Conservation (phyloP, 2,888 invertebrate genomes). For the Nemapogon koenigi region DNA sequence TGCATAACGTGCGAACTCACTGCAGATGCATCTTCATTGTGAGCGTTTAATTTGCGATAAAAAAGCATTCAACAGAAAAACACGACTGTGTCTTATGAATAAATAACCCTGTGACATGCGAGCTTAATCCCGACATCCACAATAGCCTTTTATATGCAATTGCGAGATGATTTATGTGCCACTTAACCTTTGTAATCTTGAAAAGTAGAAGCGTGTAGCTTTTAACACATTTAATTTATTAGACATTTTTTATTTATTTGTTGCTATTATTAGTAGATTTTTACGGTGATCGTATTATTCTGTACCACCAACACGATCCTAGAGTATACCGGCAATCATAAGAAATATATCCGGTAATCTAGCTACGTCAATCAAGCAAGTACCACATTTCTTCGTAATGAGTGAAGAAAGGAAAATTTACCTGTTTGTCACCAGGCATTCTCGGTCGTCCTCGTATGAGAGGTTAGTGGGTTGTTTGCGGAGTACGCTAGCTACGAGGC, state of each 20-base stretch:
- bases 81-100: conserved; percentile 9
- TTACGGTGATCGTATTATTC: no score
- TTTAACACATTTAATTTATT: conserved; percentile 5
- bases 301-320: no score
- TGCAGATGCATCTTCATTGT: conserved; percentile 7
- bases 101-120: conserved; percentile 9
- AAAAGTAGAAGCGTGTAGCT: conserved; percentile 2
- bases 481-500: conserved; percentile 24
- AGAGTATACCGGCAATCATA: no score
- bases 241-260: no score
- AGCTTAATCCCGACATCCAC: conserved; percentile 1
- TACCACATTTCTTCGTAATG: no score
- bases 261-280: no score
- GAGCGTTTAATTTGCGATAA: conserved; percentile 7
- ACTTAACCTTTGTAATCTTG: conserved; percentile 4
- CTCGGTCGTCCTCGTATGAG: conserved; percentile 12
- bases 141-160: conserved; percentile 4
- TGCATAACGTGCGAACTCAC: conserved; percentile 17
- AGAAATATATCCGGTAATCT: no score
- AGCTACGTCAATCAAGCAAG: no score
- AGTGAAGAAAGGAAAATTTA: no score
- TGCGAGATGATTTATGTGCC: conserved; percentile 6
- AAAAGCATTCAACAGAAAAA: conserved; percentile 9
- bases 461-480: conserved; percentile 49
- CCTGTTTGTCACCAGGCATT: conserved; percentile 3